These are phyloP conservation scores for Plutomurus gul DNA, from an alignment of 1,140 invertebrate genomes.

Conservation along the genomic window DNA sequence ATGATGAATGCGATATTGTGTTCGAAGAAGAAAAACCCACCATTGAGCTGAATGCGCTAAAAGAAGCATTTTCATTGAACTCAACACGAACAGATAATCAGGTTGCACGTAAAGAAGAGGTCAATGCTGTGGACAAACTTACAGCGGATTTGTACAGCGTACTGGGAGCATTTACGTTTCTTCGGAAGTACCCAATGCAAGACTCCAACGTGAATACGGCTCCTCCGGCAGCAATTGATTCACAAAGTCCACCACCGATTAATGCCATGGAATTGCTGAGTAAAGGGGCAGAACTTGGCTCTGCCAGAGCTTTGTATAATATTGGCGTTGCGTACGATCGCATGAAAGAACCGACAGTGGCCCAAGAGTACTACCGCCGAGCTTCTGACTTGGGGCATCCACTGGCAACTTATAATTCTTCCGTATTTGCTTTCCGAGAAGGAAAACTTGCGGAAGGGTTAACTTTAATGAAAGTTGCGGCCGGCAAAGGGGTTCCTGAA, in stretches of 20 bases:
- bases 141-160: conserved; percentile 44
- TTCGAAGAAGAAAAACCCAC: background rate
- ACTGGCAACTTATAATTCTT: conserved; percentile 47
- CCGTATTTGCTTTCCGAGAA: conserved; percentile 34
- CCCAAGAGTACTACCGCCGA: conserved; percentile 41
- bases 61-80: background rate
- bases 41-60: background rate
- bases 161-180: conserved; percentile 43
- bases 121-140: background rate
- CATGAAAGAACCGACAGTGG: conserved; percentile 33
- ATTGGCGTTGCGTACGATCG: conserved; percentile 51
- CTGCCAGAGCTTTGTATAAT: conserved; percentile 49
- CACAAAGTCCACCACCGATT: background rate
- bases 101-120: background rate
- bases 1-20: conserved; percentile 22
- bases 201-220: background rate
- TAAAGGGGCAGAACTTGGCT: conserved; percentile 46
- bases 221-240: background rate
- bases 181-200: background rate
- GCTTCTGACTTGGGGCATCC: conserved; percentile 50
- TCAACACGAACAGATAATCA: conserved; percentile 21
- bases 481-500: conserved; percentile 46
- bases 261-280: conserved; percentile 43
- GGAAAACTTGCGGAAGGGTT: conserved; percentile 38
- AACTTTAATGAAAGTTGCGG: conserved; percentile 40